Conservation (phyloP, 1,140 invertebrate species). For the Hetaerina americana region DNA sequence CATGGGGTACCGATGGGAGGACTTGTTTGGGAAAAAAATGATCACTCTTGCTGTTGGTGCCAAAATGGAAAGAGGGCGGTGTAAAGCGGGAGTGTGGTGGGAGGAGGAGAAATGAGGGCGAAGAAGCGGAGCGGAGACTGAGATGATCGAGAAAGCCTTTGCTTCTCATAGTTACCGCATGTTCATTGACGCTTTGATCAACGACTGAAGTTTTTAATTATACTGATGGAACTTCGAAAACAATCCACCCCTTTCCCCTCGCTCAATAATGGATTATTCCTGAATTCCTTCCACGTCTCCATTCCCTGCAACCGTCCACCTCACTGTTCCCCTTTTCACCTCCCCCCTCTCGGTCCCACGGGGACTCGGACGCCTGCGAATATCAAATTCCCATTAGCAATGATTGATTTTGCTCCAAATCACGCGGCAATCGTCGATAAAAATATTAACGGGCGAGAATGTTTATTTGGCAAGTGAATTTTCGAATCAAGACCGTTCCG, state of each 20-base stretch:
- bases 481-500: no score
- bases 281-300: background rate
- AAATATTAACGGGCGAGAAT: background rate
- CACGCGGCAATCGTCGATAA: background rate
- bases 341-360: no score
- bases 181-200: background rate
- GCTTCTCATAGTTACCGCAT: background rate
- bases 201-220: background rate
- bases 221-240: background rate
- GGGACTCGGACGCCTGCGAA: background rate
- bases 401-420: background rate
- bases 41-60: no score
- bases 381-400: background rate
- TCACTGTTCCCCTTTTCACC: no score
- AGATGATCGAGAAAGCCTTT: background rate
- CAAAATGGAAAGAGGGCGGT: background rate
- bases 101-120: background rate
- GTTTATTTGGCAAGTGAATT: no score
- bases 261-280: background rate
- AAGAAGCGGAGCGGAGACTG: background rate
- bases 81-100: no score
- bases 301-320: no score
- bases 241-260: background rate
- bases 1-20: no score
- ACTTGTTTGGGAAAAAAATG: no score